Percentiles rank a stretch among this genome's conserved stretches.
phyloP scores from a whole-genome alignment of 2,113 vertebrate genomes.

The Anhinga rufa region DNA sequence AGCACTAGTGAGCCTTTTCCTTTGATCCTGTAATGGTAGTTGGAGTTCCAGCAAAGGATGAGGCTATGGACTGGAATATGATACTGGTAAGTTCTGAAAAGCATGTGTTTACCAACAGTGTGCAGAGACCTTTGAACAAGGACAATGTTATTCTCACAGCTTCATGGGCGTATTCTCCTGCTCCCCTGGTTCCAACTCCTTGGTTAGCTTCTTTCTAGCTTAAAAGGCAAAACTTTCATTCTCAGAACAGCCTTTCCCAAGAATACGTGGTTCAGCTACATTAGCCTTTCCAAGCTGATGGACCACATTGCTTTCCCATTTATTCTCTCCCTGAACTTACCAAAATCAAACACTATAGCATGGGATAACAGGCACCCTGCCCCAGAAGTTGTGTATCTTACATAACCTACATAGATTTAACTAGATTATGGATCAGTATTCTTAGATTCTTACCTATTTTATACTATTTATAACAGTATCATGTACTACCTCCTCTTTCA shows the following conservation, averaged over 20 bases:
- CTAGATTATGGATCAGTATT: neutral
- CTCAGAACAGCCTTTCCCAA: neutral
- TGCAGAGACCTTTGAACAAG: neutral
- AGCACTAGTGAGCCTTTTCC: neutral
- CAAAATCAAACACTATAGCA: neutral
- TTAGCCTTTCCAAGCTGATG: neutral
- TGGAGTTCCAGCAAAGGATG: neutral
- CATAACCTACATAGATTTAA: neutral
- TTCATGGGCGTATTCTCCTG: neutral
- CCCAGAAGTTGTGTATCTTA: neutral
- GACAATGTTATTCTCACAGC: neutral
- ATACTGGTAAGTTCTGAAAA: neutral
- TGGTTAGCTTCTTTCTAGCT: neutral
- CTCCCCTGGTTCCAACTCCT: neutral
- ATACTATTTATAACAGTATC: neutral
- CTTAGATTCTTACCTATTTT: neutral
- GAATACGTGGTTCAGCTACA: neutral
- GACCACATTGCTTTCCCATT: neutral
- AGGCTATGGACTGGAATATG: neutral
- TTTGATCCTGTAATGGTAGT: neutral
- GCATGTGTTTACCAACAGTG: accelerated
- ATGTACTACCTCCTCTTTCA: neutral
- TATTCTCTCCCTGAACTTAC: neutral
- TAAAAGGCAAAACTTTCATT: neutral
- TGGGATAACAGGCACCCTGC: neutral